Percentiles rank a stretch among this genome's conserved stretches.
Conservation (phyloP, 2,797 vertebrate species). For the Crocodylus rhombifer region DNA sequence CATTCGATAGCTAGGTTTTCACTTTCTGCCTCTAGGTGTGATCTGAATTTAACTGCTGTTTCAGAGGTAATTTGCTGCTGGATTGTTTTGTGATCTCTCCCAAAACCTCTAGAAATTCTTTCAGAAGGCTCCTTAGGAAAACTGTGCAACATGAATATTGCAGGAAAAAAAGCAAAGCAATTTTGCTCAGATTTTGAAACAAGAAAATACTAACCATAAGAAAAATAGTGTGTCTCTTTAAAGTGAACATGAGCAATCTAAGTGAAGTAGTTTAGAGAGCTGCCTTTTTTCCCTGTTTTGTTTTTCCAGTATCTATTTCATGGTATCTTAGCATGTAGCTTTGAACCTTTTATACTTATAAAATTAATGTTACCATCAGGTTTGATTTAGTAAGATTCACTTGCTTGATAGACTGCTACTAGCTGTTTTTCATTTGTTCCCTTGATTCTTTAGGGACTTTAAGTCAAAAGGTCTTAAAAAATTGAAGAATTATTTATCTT, state of each 20-base stretch:
- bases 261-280: conserved; percentile 20
- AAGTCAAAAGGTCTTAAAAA: conserved; percentile 64
- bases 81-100: conserved; percentile 43
- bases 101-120: conserved; percentile 48
- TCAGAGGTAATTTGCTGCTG: conserved; percentile 55
- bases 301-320: conserved; percentile 50
- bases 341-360: conserved; percentile 48
- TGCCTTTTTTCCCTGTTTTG: conserved; percentile 20
- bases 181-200: conserved; percentile 23
- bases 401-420: conserved; percentile 60
- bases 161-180: conserved; percentile 37
- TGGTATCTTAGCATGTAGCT: conserved; percentile 48
- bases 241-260: neutral
- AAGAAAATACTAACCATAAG: neutral
- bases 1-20: neutral
- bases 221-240: neutral
- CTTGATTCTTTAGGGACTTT: conserved; percentile 64
- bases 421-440: conserved; percentile 68
- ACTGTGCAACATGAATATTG: conserved; percentile 34
- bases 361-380: conserved; percentile 57
- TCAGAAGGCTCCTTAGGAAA: conserved; percentile 50
- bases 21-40: conserved; percentile 6
- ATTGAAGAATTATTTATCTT: conserved; percentile 70
- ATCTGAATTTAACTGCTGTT: conserved; percentile 29
- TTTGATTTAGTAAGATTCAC: conserved; percentile 64